phyloP scores from a whole-genome alignment of 1,140 invertebrate species.

The Apis mellifera region Amel_HAv3.1 CM009933.2:2498501-2499000 shows the following conservation, averaged over 20 bases:
- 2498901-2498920: too few species aligned
- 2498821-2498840: not conserved
- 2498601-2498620: constrained; percentile 38
- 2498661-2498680: not conserved
- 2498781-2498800: not conserved
- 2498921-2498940: too few species aligned
- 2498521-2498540: constrained; percentile 32
- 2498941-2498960: too few species aligned
- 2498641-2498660: not conserved
- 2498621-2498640: constrained; percentile 27
- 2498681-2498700: constrained; percentile 43
- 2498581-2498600: constrained; percentile 54
- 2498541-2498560: constrained; percentile 38
- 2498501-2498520: constrained; percentile 38
- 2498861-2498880: too few species aligned
- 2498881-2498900: too few species aligned
- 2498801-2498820: not conserved
- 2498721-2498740: not conserved
- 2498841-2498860: not conserved
- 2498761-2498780: not conserved
- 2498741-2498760: constrained; percentile 6
- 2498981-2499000: too few species aligned
- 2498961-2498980: too few species aligned
- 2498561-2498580: constrained; percentile 44
- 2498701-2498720: not conserved